Evolutionary conservation across 2,888 invertebrate genomes (phyloP), one percentile per base, ranked within the genome.

Genomic region (Tetheella fluctuosa): DNA sequence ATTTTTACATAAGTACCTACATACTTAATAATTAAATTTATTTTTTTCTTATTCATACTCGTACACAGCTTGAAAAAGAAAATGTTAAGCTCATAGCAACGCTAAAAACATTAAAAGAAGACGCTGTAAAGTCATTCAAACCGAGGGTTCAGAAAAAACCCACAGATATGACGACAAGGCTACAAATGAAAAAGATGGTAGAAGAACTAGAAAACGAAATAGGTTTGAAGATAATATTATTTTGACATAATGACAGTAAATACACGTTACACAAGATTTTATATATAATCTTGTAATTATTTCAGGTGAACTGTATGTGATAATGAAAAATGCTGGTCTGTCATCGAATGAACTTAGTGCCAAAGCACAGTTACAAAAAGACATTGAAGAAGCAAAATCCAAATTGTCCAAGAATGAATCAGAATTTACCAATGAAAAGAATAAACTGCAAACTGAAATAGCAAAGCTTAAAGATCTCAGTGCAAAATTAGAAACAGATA

Each of bases 181-280:
- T 95, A 56, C 96, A 96, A 85, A 88, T 97, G 76, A 97, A 96
- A 73, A 97, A 95, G 76, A 97, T 97, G 95, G 95, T 98, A 2
- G 96, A 96, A 62, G 98, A 98, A 68, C 91, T 98, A 71, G 98
- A 98, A 88, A 96, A 95, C 79, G 98, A 98, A 94, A 96, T 98
- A 69, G 95, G 96, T 95, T 88, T 82, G 62, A 56, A 62, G n/a
- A 48, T 48, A 17, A 57, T 34, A 57, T 52, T 23, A 25, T 52
- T 25, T 12, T 20, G 0, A n/a, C 30, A 8, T 12, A n/a, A 1
- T 54, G n/a, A 28, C 7, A 10, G n/a, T 28, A 10, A 23, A 28
- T 28, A 25, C 17, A 28, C 10, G 8, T 23, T 13, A 53, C 23
- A 28, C n/a, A 30, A 37, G 13, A 34, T 34, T 34, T 0, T 13